Conservation (phyloP, 2,113 vertebrate species). For the Kryptolebias marmoratus region DNA sequence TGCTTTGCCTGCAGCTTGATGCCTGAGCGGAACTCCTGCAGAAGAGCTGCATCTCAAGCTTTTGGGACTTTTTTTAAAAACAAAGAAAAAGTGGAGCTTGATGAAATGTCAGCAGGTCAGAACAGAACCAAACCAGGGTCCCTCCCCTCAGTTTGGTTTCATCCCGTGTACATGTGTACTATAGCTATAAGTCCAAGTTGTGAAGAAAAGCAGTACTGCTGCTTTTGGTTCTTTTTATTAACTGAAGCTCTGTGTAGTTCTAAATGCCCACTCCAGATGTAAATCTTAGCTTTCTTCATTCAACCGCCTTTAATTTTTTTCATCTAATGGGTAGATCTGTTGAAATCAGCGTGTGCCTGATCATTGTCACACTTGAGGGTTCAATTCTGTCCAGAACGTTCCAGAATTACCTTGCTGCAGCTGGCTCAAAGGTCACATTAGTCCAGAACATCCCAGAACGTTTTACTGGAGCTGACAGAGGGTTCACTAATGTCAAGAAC, state of each 20-base stretch:
- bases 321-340: background rate
- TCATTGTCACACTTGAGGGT: conserved; percentile 38
- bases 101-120: no score
- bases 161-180: conserved; percentile 37
- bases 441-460: no score
- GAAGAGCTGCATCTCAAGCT: no score
- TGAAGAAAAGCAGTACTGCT: conserved; percentile 14
- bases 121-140: no score
- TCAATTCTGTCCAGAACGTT: conserved; percentile 40
- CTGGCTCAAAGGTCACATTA: conserved; percentile 6
- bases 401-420: conserved; percentile 20
- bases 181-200: conserved; percentile 35
- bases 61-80: no score
- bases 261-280: conserved; percentile 47
- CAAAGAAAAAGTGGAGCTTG: no score
- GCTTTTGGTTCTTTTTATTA: conserved; percentile 1
- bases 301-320: conserved; percentile 36
- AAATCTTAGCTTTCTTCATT: conserved; percentile 43
- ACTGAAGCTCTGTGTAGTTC: conserved; percentile 2
- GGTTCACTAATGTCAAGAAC: no score
- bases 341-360: conserved; percentile 61
- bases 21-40: no score
- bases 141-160: background rate
- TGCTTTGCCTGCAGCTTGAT: no score
- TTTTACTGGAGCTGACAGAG: no score